Evolutionary conservation across 2,888 invertebrate genomes (phyloP), one percentile per base, ranked within the genome.

Genomic region (Stomorhina lunata): DNA sequence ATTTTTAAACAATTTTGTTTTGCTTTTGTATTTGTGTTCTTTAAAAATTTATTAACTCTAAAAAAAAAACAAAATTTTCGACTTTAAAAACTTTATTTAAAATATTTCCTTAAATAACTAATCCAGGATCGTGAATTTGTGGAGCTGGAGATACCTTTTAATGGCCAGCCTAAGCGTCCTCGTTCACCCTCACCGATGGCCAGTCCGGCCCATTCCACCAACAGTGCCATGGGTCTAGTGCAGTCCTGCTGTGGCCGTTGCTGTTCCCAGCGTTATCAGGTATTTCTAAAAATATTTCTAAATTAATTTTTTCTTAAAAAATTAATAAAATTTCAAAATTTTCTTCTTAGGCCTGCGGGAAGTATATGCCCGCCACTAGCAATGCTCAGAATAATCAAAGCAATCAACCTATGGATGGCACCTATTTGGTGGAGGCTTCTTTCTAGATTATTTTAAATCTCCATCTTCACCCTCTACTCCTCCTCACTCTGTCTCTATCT

Each of bases 101-200:
- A 69, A n/a, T n/a, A 55, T n/a, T 43, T 40, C n/a, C 27, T 55
- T 12, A 32, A 25, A 15, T 37, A 1, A 3, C 25, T 17, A 12
- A 7, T 2, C 5, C 37, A 97, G 97, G 98, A 99, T 92, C 96
- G 98, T 76, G 98, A 98, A 92, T 98, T 98, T 92, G 96, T 98
- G 86, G 98, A 98, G 92, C 94, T 98, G 93, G 98, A 98, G 91
- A 95, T 96, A 89, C 96, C 98, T 22, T 98, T 94, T 92, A 98
- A 98, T 92, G 98, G 98, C 17, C 96, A 96, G 85, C 97, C 96
- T 65, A 98, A 97, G 92, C 93, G 98, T 90, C 97, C 97, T 1
- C 96, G 96, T 10, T 96, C 96, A 59, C 96, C 96, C 55, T 96
- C 96, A 50, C 96, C 97, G 20, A 92, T 96, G 90, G 96, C 96